A percentile compares a stretch with the other conserved stretches of the same genome.
Evolutionary conservation across 2,888 invertebrate species (phyloP).

Genomic region (Xylota segnis): DNA sequence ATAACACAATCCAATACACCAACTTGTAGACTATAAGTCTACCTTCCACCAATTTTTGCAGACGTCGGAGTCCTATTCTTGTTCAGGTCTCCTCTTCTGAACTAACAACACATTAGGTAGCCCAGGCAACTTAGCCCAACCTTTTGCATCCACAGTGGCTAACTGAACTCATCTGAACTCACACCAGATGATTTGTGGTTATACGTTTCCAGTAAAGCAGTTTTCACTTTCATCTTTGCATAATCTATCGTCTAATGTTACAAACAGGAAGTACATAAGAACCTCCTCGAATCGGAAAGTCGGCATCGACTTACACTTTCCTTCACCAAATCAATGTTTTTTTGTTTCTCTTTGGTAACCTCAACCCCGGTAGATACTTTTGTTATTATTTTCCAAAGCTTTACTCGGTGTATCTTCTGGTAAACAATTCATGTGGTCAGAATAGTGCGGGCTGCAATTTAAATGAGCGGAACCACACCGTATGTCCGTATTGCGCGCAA

Average conservation of each 20-base stretch:
- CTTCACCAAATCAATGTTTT: background rate
- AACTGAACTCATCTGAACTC: too few relatives aligned
- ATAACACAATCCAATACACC: too few relatives aligned
- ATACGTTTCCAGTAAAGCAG: background rate
- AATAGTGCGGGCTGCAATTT: constrained; percentile 15
- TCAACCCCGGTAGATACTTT: constrained; percentile 5
- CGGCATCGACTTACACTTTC: constrained; percentile 32
- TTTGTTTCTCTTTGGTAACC: background rate
- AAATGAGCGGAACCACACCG: constrained; percentile 13
- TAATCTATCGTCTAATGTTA: background rate
- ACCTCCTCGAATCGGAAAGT: background rate
- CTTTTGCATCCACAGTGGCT: too few relatives aligned
- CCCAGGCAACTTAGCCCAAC: too few relatives aligned
- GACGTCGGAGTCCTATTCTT: too few relatives aligned
- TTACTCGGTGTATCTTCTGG: background rate
- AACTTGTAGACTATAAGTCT: too few relatives aligned
- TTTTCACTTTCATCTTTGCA: constrained; percentile 12
- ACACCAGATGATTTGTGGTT: too few relatives aligned
- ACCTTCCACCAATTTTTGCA: too few relatives aligned
- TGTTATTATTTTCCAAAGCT: constrained; percentile 6
- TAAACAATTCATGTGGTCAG: constrained; percentile 34
- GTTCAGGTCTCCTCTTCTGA: too few relatives aligned
- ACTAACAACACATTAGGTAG: too few relatives aligned
- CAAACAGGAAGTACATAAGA: constrained; percentile 12
- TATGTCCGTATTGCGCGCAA: constrained; percentile 28